Evolutionary conservation across 2,888 invertebrate genomes (phyloP), one percentile per base, ranked within the genome.

Genomic region (Prenolepis imparis): DNA sequence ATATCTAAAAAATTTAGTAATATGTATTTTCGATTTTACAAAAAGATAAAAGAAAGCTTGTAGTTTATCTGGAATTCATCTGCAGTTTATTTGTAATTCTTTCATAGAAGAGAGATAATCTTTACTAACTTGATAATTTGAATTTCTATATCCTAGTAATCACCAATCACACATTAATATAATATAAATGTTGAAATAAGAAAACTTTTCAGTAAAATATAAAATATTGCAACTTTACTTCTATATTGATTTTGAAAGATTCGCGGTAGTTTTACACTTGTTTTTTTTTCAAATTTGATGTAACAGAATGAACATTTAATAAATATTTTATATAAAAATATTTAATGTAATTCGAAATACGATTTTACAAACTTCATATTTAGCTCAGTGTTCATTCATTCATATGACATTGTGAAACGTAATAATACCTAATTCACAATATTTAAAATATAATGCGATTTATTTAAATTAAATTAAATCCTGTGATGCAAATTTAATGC

Each of bases 391-490:
- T 72, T n/a, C 9, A 59, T 44, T 18, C 21, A 41, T 41, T 55
- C 44, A 32, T 59, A 44, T 68, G 48, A 52, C 68, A 68, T 59
- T 36, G 32, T 70, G 70, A 78, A 70, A 78, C 21, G 4, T 36
- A 64, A 75, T 75, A 64, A 72, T 59, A 78, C 24, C 57, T 78
- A 70, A 72, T 78, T 41, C 36, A n/a, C 59, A 78, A 72, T 78
- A 24, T 70, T 78, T 78, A 18, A 70, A 78, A 36, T 78, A n/a
- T 48, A 78, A 78, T 78, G 72, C 36, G 32, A 72, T 78, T 78
- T 72, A 59, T 72, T 59, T 59, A 70, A 78, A 78, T 70, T 78
- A 78, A 78, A 78, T 44, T 59, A 78, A 70, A 44, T n/a, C 44
- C 21, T 36, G 59, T 44, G 21, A 44, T 24, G 24, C 32, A 55